Conservation (phyloP, 1,140 invertebrate species). For the Sipha flava region DNA sequence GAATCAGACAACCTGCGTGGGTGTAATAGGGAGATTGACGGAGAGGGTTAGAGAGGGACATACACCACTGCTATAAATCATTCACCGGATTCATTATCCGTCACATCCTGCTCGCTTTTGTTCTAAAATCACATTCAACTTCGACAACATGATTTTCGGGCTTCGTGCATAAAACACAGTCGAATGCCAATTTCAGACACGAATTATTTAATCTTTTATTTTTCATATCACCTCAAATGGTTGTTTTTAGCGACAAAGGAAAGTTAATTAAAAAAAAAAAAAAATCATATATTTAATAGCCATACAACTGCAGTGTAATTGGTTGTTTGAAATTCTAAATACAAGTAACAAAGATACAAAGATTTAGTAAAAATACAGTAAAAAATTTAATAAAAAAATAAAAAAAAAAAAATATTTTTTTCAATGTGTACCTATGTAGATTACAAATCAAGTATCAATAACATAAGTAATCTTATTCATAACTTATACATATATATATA, state of each 20-base stretch:
- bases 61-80: slow-evolving; percentile 5
- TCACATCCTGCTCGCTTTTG: slow-evolving; percentile 20
- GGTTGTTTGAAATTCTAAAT: too few species aligned
- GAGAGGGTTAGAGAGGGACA: not conserved
- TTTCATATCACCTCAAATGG: not conserved
- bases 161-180: not conserved
- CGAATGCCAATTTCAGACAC: not conserved
- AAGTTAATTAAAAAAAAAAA: not conserved
- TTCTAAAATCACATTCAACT: not conserved
- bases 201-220: not conserved
- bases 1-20: not conserved
- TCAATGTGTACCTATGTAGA: too few species aligned
- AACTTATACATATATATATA: too few species aligned
- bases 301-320: too few species aligned
- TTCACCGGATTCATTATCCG: slow-evolving; percentile 27
- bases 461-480: too few species aligned
- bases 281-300: too few species aligned
- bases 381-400: too few species aligned
- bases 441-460: too few species aligned
- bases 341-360: too few species aligned
- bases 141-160: not conserved
- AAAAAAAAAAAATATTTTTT: too few species aligned
- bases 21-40: not conserved
- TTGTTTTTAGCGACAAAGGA: not conserved
- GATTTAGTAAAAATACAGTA: too few species aligned